phyloP scores from a whole-genome alignment of 2,797 vertebrate genomes.

The Gobio occitaniae region DNA sequence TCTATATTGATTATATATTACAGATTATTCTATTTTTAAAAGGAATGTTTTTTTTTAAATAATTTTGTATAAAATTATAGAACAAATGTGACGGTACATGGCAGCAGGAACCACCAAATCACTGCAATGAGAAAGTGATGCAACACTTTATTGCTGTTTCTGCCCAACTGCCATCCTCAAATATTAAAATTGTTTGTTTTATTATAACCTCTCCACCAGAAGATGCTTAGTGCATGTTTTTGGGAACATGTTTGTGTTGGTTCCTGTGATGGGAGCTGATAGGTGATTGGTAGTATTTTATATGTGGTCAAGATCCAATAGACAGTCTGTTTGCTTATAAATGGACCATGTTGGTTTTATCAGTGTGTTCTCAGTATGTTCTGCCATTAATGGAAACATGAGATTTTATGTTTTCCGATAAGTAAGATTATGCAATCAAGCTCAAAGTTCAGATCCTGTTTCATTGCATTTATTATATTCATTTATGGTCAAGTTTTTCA shows the following conservation, averaged over 20 bases:
- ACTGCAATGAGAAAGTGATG: slow-evolving; percentile 58
- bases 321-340: background rate
- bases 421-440: background rate
- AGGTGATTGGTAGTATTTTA: background rate
- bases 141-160: slow-evolving; percentile 59
- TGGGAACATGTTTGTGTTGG: slow-evolving; percentile 36
- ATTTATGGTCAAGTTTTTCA: background rate
- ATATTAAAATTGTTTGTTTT: slow-evolving; percentile 82
- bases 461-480: background rate
- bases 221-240: slow-evolving; percentile 77
- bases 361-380: background rate
- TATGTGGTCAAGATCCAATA: background rate
- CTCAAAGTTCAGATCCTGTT: background rate
- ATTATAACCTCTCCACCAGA: slow-evolving; percentile 75
- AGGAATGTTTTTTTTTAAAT: background rate
- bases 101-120: slow-evolving; percentile 30
- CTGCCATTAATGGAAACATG: background rate
- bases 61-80: background rate
- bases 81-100: background rate
- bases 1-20: background rate
- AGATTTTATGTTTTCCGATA: background rate
- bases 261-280: background rate
- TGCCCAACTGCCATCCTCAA: slow-evolving; percentile 85
- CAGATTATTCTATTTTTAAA: background rate
- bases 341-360: background rate